phyloP scores from a whole-genome alignment of 2,797 vertebrate species.

The Sebastes diploproa region DNA sequence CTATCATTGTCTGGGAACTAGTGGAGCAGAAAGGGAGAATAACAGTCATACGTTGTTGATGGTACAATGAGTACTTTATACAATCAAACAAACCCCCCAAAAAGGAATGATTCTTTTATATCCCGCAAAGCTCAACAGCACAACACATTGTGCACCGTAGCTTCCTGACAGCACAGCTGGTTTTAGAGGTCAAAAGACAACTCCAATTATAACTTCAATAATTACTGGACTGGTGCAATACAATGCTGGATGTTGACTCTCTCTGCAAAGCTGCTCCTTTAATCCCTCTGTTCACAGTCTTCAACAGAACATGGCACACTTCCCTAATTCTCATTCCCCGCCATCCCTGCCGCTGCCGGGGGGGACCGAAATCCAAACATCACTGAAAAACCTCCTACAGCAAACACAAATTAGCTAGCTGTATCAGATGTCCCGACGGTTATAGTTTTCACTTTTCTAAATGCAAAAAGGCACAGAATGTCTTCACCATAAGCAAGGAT shows the following conservation, averaged over 20 bases:
- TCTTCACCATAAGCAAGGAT: not conserved
- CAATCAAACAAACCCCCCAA: not conserved
- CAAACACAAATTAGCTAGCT: conserved; percentile 43
- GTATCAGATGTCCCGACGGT: conserved; percentile 20
- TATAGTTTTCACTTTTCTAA: conserved; percentile 27
- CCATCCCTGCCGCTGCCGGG: conserved; percentile 17
- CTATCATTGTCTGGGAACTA: not conserved
- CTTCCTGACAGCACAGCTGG: not conserved
- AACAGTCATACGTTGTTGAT: not conserved
- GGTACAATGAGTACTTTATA: not conserved
- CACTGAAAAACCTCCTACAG: conserved; percentile 35
- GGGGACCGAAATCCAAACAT: conserved; percentile 46
- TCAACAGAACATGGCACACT: conserved; percentile 40
- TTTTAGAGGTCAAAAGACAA: conserved; percentile 54
- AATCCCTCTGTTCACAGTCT: conserved; percentile 65
- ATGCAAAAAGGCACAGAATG: conserved; percentile 2
- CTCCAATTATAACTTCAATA: conserved; percentile 55
- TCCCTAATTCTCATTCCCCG: conserved; percentile 64
- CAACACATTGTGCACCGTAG: not conserved
- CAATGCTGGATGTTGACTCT: conserved; percentile 52
- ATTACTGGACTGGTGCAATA: conserved; percentile 48
- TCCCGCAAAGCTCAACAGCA: not conserved
- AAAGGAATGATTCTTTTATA: not conserved
- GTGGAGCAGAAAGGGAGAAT: not conserved
- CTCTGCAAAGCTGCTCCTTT: conserved; percentile 52